Base-by-base conservation (phyloP, 2,888 invertebrate genomes). In the Athalia rosae region DNA sequence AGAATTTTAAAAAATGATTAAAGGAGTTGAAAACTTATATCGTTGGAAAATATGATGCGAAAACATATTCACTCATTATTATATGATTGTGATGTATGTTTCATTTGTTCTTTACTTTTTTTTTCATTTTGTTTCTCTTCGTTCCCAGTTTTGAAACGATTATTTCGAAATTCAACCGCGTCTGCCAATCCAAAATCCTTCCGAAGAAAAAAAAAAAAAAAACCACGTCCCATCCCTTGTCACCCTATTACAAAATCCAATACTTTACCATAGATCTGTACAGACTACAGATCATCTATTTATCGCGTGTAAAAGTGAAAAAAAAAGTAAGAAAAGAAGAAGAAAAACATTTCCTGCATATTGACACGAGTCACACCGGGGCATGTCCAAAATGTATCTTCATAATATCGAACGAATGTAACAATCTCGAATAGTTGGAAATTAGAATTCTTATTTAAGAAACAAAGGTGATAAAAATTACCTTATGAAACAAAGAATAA, bases 321-420 rank as follows among this genome's bases (percentile, higher is more conserved):
- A 71, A 7, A 62, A 79, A 74, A 76, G 78, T n/a, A 53, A 53
- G 67, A 66, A 61, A 15, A 61, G 0, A 28, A 80, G 83, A 83
- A 88, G 88, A 88, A 88, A 88, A 88, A 88, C 88, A 88, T 84
- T 87, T 88, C 88, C 88, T 88, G 88, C 88, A 88, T 86, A 83
- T 84, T 78, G 84, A 43, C 13, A n/a, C 13, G 45, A n/a, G 45
- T 63, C 9, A 61, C 41, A 61, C 9, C 58, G 58, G 0, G 58
- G 13, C 8, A 7, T 58, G 15, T 58, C 15, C 15, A 7, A n/a
- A n/a, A 43, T 8, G 5, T 13, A 5, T n/a, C 6, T 45, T 6
- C 6, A 3, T 13, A 11, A 45, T 47, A 11, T 45, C 15, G 28
- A 13, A 43, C n/a, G n/a, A n/a, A n/a, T n/a, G n/a, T n/a, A n/a